These are phyloP conservation scores for Thymelicus sylvestris DNA, from an alignment of 2,888 invertebrate species.

Conservation along the genomic window DNA sequence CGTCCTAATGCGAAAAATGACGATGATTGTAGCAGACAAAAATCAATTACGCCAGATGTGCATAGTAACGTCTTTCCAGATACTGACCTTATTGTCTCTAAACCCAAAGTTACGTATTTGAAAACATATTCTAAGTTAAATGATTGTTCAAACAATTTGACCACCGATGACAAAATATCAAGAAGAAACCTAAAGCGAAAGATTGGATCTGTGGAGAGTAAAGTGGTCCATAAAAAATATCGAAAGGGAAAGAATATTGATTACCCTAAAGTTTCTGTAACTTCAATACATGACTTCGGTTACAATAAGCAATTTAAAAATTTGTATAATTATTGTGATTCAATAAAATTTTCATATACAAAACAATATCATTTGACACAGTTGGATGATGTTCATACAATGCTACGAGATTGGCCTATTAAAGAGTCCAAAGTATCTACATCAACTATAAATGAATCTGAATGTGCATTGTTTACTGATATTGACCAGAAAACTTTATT, in stretches of 20 bases:
- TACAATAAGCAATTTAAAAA: constrained; percentile 66
- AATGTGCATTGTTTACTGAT: constrained; percentile 56
- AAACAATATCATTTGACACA: constrained; percentile 68
- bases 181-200: constrained; percentile 63
- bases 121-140: constrained; percentile 40
- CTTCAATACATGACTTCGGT: constrained; percentile 51
- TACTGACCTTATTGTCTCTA: constrained; percentile 51
- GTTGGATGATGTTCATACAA: constrained; percentile 57
- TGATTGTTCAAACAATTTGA: background rate
- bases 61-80: constrained; percentile 32
- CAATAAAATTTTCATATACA: constrained; percentile 72
- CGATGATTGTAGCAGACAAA: background rate
- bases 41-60: background rate
- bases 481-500: constrained; percentile 42
- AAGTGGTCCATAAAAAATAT: constrained; percentile 57
- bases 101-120: constrained; percentile 64
- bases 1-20: background rate
- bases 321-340: constrained; percentile 64
- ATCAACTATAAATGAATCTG: constrained; percentile 41
- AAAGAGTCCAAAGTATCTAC: constrained; percentile 37
- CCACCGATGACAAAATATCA: constrained; percentile 20
- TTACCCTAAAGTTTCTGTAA: constrained; percentile 57
- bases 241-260: constrained; percentile 75
- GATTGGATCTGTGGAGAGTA: constrained; percentile 54
- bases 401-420: constrained; percentile 66